These are phyloP conservation scores for Hyles vespertilio DNA, from an alignment of 1,140 invertebrate species.

Conservation along the genomic window DNA sequence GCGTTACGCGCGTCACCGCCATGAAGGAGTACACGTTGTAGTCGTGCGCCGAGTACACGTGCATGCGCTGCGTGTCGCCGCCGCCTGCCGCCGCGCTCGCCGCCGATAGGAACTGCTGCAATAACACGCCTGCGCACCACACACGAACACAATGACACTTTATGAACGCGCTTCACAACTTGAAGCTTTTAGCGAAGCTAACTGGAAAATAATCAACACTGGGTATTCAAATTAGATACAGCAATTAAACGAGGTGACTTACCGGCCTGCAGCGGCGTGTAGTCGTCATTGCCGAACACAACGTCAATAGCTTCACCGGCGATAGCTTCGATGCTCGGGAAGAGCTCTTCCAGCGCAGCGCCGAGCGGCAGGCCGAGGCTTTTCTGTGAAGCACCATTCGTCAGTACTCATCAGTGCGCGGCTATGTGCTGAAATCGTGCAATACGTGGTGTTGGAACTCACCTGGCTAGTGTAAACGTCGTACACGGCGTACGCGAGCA, in stretches of 20 bases:
- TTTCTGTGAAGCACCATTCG: constrained; percentile 7
- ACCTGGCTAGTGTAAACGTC: constrained; percentile 20
- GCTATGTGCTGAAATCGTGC: neutral
- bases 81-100: constrained; percentile 12
- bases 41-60: constrained; percentile 32
- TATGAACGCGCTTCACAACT: neutral
- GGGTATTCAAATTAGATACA: neutral
- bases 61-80: constrained; percentile 12
- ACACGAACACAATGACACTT: neutral
- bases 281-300: constrained; percentile 14
- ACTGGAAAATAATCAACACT: neutral
- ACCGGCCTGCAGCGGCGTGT: constrained; percentile 12
- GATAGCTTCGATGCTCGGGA: constrained; percentile 9
- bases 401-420: neutral
- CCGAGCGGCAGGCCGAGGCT: constrained; percentile 13
- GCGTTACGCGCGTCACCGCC: constrained; percentile 10
- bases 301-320: constrained; percentile 14
- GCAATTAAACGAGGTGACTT: neutral
- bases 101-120: constrained; percentile 25
- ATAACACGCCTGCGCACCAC: constrained; percentile 18
- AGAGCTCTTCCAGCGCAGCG: constrained; percentile 1
- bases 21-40: constrained; percentile 24
- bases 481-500: constrained; percentile 5
- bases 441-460: neutral
- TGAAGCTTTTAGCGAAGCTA: neutral